Conservation (phyloP, 2,113 vertebrate genomes). For the Tetraodon nigroviridis region DNA sequence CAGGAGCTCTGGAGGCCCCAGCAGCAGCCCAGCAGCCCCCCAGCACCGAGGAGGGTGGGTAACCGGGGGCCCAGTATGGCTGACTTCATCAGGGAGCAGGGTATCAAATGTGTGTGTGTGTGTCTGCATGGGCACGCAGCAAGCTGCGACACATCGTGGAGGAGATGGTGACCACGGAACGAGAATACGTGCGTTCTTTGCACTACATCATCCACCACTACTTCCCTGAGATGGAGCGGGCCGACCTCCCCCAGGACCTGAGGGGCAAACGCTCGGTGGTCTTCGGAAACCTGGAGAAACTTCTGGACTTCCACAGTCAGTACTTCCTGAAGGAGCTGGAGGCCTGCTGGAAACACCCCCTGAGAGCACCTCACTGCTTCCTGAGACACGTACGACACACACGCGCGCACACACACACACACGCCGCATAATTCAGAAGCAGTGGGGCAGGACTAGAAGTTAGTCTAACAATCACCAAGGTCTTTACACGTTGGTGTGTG, state of each 20-base stretch:
- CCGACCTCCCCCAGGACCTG: slow-evolving; percentile 89
- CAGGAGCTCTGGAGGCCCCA: neutral
- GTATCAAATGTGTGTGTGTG: neutral
- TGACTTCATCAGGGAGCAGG: no score
- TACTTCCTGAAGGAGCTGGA: slow-evolving; percentile 93
- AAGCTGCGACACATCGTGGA: slow-evolving; percentile 86
- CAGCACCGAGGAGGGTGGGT: slow-evolving; percentile 47
- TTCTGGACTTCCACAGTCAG: slow-evolving; percentile 90
- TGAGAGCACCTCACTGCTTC: slow-evolving; percentile 90
- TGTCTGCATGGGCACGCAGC: slow-evolving; percentile 49
- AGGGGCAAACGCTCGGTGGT: slow-evolving; percentile 85
- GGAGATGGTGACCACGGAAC: slow-evolving; percentile 92
- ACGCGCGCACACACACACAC: neutral
- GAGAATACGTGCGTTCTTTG: slow-evolving; percentile 90
- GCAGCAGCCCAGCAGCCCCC: neutral
- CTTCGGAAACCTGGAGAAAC: slow-evolving; percentile 94
- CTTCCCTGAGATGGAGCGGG: slow-evolving; percentile 90
- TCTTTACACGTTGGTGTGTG: neutral
- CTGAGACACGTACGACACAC: slow-evolving; percentile 82
- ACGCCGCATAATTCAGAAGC: neutral
- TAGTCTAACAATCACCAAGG: no score
- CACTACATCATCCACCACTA: slow-evolving; percentile 87
- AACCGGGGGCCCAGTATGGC: no score
- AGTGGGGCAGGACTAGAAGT: no score
- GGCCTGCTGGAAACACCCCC: slow-evolving; percentile 87